phyloP scores from a whole-genome alignment of 2,113 vertebrate species.

The Gymnarchus niloticus region DNA sequence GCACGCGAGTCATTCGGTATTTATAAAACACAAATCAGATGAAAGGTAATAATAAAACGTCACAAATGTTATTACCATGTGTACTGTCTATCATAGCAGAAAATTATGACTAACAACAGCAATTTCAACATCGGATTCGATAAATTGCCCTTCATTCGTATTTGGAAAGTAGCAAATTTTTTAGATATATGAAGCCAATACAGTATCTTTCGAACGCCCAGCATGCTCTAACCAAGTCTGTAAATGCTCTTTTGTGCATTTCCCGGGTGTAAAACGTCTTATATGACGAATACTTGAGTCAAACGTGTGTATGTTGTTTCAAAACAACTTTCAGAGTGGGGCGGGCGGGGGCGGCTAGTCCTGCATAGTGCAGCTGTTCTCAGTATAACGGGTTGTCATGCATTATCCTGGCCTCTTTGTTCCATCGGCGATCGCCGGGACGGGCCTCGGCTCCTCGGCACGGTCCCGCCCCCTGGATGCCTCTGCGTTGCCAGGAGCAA shows the following conservation, averaged over 20 bases:
- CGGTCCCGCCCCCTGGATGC: constrained; percentile 9
- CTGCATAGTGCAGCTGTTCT: neutral
- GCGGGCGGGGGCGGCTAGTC: neutral
- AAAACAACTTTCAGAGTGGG: neutral
- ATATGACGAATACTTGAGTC: no score
- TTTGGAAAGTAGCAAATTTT: neutral
- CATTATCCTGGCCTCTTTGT: constrained; percentile 13
- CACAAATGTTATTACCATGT: neutral
- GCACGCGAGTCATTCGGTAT: neutral
- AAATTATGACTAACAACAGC: neutral
- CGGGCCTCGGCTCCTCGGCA: neutral
- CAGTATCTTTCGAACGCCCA: neutral
- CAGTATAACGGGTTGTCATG: neutral
- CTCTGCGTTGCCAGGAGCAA: constrained; percentile 20
- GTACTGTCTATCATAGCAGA: no score
- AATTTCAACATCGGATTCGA: neutral
- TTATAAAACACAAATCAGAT: neutral
- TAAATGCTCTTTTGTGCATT: no score
- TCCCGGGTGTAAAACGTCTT: neutral
- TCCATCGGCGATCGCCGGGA: neutral
- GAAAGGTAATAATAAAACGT: neutral
- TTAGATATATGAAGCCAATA: neutral
- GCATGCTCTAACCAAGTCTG: neutral
- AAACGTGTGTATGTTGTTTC: no score
- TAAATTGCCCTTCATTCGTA: neutral